Conservation (phyloP, 2,113 vertebrate genomes). For the Bos taurus region DNA sequence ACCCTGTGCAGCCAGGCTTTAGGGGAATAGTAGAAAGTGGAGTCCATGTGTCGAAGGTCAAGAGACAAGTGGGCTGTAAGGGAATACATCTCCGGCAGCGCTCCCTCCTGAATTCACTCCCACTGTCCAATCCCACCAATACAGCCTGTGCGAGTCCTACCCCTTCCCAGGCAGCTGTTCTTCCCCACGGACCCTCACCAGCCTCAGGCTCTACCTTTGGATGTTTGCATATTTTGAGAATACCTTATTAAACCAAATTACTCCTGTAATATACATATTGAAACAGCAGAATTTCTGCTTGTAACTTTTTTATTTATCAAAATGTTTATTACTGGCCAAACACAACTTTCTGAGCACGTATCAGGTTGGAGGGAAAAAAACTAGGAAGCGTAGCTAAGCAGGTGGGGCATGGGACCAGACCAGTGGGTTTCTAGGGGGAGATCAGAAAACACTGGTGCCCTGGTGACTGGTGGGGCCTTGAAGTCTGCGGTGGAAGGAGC, state of each 20-base stretch:
- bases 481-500: rapidly evolving
- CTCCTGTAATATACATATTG: background rate
- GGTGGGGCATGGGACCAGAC: background rate
- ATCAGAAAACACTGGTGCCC: background rate
- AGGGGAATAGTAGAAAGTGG: background rate
- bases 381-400: background rate
- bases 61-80: background rate
- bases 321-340: background rate
- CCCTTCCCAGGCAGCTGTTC: no score
- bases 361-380: background rate
- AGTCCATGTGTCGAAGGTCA: background rate
- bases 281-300: background rate
- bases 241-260: background rate
- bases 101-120: background rate
- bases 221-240: background rate
- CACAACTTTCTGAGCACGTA: background rate
- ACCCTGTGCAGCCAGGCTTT: background rate
- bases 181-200: background rate
- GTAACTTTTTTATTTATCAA: background rate
- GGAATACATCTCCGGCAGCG: no score
- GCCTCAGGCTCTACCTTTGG: background rate
- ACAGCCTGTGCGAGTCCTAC: background rate
- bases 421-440: background rate
- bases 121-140: background rate
- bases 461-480: no score